Evolutionary conservation across 2,888 invertebrate species (phyloP).

Genomic region (Leptinotarsa juncta): DNA sequence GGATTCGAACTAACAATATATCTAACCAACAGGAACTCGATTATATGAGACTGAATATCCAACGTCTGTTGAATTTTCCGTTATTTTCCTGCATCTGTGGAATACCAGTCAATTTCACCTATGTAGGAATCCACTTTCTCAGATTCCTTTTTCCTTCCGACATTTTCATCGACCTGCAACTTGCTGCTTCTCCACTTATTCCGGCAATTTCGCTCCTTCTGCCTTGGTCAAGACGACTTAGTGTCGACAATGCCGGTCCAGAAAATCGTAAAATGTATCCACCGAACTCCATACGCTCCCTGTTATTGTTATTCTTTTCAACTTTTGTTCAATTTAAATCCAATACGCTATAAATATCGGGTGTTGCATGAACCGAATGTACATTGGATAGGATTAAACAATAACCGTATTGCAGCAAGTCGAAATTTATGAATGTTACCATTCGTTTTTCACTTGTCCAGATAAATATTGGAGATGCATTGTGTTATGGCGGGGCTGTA

Average conservation of each 20-base stretch:
- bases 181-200: constrained; percentile 27
- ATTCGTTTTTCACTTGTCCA: neutral
- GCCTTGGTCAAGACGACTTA: constrained; percentile 7
- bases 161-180: constrained; percentile 24
- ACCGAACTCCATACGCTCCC: constrained; percentile 10
- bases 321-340: constrained; percentile 38
- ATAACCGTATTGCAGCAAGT: constrained; percentile 23
- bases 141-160: constrained; percentile 24
- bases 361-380: constrained; percentile 8
- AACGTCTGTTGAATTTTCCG: too few relatives aligned
- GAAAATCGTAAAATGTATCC: constrained; percentile 32
- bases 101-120: neutral
- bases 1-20: too few relatives aligned
- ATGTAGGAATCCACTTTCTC: neutral
- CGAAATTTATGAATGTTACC: constrained; percentile 21
- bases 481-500: neutral
- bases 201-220: constrained; percentile 20
- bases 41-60: too few relatives aligned
- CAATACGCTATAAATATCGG: constrained; percentile 37
- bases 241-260: neutral
- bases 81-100: neutral
- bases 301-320: constrained; percentile 38
- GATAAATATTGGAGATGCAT: constrained; percentile 3
- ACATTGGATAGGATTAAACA: constrained; percentile 23
- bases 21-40: too few relatives aligned